phyloP scores from a whole-genome alignment of 1,140 invertebrate genomes.

The Drosophila ananassae region DNA sequence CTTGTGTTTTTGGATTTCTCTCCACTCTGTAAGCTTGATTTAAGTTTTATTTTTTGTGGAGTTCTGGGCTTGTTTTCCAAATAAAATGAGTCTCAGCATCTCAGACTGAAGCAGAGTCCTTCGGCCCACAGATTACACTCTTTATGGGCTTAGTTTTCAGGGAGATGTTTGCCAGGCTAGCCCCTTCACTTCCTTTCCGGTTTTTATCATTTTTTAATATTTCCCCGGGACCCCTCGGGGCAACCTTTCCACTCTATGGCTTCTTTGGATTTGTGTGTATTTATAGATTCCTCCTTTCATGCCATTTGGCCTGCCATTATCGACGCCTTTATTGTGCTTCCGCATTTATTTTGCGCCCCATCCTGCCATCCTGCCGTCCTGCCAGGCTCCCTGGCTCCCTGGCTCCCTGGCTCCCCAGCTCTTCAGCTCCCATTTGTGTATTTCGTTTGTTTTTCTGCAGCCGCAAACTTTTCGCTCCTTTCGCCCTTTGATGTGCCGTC shows the following conservation, averaged over 20 bases:
- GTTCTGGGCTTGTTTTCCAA: no score
- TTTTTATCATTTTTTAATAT: not conserved
- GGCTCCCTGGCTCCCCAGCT: no score
- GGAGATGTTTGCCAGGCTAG: not conserved
- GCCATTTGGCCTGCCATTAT: conserved; percentile 41
- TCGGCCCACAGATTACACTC: no score
- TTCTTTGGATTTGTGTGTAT: conserved; percentile 8
- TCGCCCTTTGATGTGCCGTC: conserved; percentile 38
- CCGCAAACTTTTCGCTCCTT: conserved; percentile 26
- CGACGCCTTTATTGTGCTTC: conserved; percentile 39
- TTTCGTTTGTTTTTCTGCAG: conserved; percentile 7
- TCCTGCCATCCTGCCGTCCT: no score
- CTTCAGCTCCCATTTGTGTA: conserved; percentile 16
- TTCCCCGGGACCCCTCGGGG: not conserved
- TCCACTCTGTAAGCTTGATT: no score
- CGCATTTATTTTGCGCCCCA: conserved; percentile 32
- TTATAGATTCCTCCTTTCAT: conserved; percentile 26
- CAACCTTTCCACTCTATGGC: not conserved
- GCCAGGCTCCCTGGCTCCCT: no score
- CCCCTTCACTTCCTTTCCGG: not conserved
- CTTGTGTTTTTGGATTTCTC: no score
- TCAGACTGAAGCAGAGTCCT: no score
- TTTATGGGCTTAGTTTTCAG: no score
- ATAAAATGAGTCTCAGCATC: no score
- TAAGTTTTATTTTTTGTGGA: no score